Evolutionary conservation across 1,140 invertebrate species (phyloP).

Genomic region (Ptiloglossa arizonensis): DNA sequence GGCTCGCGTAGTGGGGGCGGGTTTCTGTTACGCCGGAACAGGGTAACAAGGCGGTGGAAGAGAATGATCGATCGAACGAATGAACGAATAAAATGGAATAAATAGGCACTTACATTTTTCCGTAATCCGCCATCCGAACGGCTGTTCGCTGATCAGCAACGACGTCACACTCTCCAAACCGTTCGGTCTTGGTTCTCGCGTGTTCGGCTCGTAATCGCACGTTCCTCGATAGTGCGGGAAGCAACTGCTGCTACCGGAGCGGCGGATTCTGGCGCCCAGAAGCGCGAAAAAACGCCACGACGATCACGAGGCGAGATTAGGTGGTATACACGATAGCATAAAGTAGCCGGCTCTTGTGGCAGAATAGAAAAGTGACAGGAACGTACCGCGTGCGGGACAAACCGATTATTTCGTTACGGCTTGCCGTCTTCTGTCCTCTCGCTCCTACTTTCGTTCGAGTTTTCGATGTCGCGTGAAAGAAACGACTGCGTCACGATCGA

Average conservation of each 20-base stretch:
- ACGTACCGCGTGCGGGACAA: slow-evolving; percentile 48
- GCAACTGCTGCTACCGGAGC: neutral
- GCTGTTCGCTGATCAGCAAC: slow-evolving; percentile 24
- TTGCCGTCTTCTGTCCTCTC: slow-evolving; percentile 25
- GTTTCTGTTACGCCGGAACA: neutral
- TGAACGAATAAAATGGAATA: neutral
- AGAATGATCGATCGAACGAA: neutral
- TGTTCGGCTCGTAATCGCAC: neutral
- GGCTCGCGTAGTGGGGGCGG: neutral
- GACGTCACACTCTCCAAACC: slow-evolving; percentile 43
- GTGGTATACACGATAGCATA: slow-evolving; percentile 29
- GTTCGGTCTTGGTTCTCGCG: slow-evolving; percentile 7
- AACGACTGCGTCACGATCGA: slow-evolving; percentile 29
- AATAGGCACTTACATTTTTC: slow-evolving; percentile 58
- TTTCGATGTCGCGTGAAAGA: neutral
- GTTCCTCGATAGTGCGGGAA: neutral
- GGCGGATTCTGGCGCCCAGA: slow-evolving; percentile 2
- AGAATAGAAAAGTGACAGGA: slow-evolving; percentile 34
- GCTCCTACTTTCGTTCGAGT: slow-evolving; percentile 3
- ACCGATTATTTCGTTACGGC: slow-evolving; percentile 24
- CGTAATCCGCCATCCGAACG: slow-evolving; percentile 58
- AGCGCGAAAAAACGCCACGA: slow-evolving; percentile 40
- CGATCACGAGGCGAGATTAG: slow-evolving; percentile 39
- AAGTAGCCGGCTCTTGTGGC: slow-evolving; percentile 24
- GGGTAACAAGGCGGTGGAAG: neutral